A percentile compares a stretch with the other conserved stretches of the same genome.
These are phyloP conservation scores for Jaculus jaculus DNA, from an alignment of 2,113 vertebrate genomes.

Conservation along the genomic window DNA sequence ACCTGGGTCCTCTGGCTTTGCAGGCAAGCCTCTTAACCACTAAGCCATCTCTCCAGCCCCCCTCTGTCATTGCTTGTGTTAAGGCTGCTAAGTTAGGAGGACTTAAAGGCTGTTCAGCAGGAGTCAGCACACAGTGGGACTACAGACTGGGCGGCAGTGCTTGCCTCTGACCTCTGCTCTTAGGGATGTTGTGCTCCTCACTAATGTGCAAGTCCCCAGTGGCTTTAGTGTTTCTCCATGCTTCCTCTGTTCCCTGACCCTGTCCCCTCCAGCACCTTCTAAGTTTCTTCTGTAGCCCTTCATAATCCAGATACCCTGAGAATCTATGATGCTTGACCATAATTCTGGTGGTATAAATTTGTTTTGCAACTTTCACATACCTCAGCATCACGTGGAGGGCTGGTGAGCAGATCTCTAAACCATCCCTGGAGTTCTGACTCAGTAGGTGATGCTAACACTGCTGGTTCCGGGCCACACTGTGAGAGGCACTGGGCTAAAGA, in stretches of 20 bases:
- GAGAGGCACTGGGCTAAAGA: not conserved
- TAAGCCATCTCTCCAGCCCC: too few species aligned
- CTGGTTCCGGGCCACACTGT: not conserved
- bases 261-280: not conserved
- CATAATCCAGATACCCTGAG: fast-evolving
- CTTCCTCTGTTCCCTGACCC: not conserved
- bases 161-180: not conserved
- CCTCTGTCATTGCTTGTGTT: not conserved
- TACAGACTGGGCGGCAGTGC: fast-evolving
- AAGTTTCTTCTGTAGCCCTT: not conserved
- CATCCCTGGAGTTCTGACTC: not conserved
- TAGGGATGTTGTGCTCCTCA: too few species aligned
- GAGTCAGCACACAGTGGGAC: not conserved
- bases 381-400: not conserved
- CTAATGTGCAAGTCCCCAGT: not conserved
- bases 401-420: not conserved
- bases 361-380: not conserved
- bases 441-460: fast-evolving
- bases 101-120: not conserved
- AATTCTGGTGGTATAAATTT: not conserved
- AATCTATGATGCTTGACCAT: fast-evolving
- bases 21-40: too few species aligned
- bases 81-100: not conserved
- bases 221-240: not conserved
- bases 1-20: too few species aligned